These are phyloP conservation scores for Drosophila baimaii DNA, from an alignment of 1,140 invertebrate species.

Conservation along the genomic window DNA sequence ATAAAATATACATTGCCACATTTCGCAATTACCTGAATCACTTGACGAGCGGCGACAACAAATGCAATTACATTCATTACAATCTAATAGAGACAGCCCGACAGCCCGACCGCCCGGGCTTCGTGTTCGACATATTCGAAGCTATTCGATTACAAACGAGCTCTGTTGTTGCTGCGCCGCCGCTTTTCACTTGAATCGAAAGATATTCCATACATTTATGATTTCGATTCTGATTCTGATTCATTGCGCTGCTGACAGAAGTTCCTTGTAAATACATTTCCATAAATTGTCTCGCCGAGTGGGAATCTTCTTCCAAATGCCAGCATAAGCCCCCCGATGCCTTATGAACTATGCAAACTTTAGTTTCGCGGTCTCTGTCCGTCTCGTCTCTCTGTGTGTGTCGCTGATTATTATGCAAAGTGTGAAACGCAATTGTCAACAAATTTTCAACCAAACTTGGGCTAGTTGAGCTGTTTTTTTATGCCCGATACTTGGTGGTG, in stretches of 20 bases:
- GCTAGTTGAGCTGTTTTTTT: slow-evolving; percentile 60
- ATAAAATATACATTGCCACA: slow-evolving; percentile 23
- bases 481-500: neutral
- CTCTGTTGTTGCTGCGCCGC: slow-evolving; percentile 1
- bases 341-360: slow-evolving; percentile 40
- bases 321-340: slow-evolving; percentile 7
- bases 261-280: slow-evolving; percentile 39
- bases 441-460: slow-evolving; percentile 77
- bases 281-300: slow-evolving; percentile 35
- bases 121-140: slow-evolving; percentile 62
- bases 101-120: slow-evolving; percentile 8
- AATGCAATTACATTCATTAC: slow-evolving; percentile 31
- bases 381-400: slow-evolving; percentile 1
- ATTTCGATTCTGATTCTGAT: slow-evolving; percentile 18
- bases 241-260: slow-evolving; percentile 17
- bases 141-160: slow-evolving; percentile 40
- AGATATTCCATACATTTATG: slow-evolving; percentile 24
- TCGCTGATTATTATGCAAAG: slow-evolving; percentile 75
- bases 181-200: slow-evolving; percentile 5
- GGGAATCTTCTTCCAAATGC: slow-evolving; percentile 22
- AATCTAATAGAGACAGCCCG: slow-evolving; percentile 39
- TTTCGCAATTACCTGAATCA: slow-evolving; percentile 54
- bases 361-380: slow-evolving; percentile 2
- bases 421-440: slow-evolving; percentile 79
- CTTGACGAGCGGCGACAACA: slow-evolving; percentile 32